Conservation (phyloP, 2,888 invertebrate genomes). For the Callimorpha dominula region DNA sequence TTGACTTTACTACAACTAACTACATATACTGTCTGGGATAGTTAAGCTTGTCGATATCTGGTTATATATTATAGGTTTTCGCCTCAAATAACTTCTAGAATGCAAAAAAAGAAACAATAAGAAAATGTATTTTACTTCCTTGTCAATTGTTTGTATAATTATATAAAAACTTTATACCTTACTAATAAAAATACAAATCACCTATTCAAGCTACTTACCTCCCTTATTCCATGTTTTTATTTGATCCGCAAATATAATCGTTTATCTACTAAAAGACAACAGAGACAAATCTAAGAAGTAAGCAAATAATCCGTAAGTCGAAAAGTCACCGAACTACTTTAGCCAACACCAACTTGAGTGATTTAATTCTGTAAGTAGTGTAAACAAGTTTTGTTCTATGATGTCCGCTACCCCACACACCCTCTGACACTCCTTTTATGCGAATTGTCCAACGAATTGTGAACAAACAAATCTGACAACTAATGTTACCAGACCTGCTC, state of each 20-base stretch:
- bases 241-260: not conserved
- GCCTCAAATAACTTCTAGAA: not conserved
- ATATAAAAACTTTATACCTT: not conserved
- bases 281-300: constrained; percentile 20
- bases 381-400: constrained; percentile 77
- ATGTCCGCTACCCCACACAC: constrained; percentile 59
- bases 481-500: constrained; percentile 55
- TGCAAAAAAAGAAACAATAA: too few species aligned
- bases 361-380: constrained; percentile 83
- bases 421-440: constrained; percentile 57
- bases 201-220: not conserved
- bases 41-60: not conserved
- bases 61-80: not conserved
- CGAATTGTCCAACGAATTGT: constrained; percentile 63
- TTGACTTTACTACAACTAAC: too few species aligned
- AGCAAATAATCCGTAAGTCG: constrained; percentile 42
- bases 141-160: not conserved
- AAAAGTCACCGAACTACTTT: constrained; percentile 61
- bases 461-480: constrained; percentile 62
- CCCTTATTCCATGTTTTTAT: not conserved
- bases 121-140: not conserved
- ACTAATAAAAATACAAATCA: not conserved
- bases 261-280: not conserved
- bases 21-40: too few species aligned
- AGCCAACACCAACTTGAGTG: constrained; percentile 70